phyloP scores from a whole-genome alignment of 2,113 vertebrate genomes.

The Bungarus multicinctus region DNA sequence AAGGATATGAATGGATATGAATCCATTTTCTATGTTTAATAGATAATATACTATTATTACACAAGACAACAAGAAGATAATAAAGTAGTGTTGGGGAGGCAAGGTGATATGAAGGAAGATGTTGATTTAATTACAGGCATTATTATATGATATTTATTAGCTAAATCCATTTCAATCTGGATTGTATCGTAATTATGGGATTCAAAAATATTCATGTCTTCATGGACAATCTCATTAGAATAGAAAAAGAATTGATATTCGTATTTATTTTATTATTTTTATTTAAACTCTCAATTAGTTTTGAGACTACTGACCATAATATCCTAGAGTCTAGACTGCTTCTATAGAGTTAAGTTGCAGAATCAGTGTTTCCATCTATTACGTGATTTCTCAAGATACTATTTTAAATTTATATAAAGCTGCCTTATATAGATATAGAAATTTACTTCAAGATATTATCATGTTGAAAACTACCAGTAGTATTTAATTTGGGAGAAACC shows the following conservation, averaged over 20 bases:
- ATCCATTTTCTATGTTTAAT: not conserved
- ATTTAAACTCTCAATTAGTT: not conserved
- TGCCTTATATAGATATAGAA: not conserved
- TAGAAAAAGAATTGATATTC: not conserved
- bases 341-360: not conserved
- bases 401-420: not conserved
- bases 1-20: not conserved
- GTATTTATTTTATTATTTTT: not conserved
- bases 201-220: not conserved
- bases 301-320: not conserved
- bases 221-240: not conserved
- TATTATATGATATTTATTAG: not conserved
- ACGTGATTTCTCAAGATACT: not conserved
- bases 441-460: not conserved
- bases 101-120: not conserved
- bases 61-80: not conserved
- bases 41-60: accelerated
- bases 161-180: not conserved
- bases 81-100: not conserved
- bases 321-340: not conserved
- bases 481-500: not conserved
- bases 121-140: not conserved
- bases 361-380: not conserved
- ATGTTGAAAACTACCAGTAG: not conserved
- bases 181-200: not conserved